Evolutionary conservation across 1,140 invertebrate genomes (phyloP).

Genomic region (Tetramorium simillimum): DNA sequence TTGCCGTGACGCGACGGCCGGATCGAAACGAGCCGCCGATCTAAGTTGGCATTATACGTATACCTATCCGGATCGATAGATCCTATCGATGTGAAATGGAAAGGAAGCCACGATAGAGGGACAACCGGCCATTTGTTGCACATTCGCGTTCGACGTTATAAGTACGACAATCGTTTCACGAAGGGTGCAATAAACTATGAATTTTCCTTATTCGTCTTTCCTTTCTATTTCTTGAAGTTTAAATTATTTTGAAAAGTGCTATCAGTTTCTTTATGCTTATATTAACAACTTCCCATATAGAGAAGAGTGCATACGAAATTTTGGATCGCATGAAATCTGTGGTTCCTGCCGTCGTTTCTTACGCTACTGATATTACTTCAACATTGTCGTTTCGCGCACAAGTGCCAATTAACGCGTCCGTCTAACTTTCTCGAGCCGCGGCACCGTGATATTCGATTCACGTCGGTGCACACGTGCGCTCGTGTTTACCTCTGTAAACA

Average conservation of each 20-base stretch:
- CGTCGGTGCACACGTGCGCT: slow-evolving; percentile 53
- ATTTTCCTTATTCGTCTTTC: not conserved
- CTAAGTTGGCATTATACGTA: slow-evolving; percentile 58
- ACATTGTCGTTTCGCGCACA: not conserved
- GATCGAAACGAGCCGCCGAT: slow-evolving; percentile 47
- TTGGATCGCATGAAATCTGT: not conserved
- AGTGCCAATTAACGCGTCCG: slow-evolving; percentile 4
- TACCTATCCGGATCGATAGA: slow-evolving; percentile 70
- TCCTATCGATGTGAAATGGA: slow-evolving; percentile 66
- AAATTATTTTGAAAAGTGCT: not conserved
- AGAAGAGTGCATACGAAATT: not conserved
- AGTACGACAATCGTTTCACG: not conserved
- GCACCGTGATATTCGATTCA: slow-evolving; percentile 31
- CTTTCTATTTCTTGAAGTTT: not conserved
- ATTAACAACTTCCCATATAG: not conserved
- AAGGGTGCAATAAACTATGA: not conserved
- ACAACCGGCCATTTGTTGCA: slow-evolving; percentile 46
- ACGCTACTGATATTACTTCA: not conserved
- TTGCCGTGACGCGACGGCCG: slow-evolving; percentile 57
- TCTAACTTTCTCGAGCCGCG: not conserved
- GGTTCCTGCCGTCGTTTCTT: no score
- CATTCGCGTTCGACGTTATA: slow-evolving; percentile 10
- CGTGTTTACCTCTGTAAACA: slow-evolving; percentile 68
- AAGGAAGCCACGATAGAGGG: slow-evolving; percentile 38
- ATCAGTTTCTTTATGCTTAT: not conserved